Evolutionary conservation across 2,888 invertebrate species (phyloP).

Genomic region (Nysson spinosus): DNA sequence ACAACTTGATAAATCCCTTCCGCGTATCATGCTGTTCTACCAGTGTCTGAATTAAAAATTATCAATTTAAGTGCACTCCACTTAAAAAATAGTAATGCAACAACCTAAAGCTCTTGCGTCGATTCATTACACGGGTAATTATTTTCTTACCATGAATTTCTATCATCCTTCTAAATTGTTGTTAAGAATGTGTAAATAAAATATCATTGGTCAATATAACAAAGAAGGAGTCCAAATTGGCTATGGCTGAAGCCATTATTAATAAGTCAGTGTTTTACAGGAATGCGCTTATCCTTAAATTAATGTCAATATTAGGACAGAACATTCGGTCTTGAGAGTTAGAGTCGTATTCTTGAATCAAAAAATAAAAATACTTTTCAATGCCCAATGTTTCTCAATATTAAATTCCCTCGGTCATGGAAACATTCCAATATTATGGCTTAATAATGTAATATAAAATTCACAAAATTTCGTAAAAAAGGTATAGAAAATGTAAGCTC

Average conservation of each 20-base stretch:
- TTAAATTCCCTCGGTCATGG: slow-evolving; percentile 21
- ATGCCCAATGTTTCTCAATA: slow-evolving; percentile 22
- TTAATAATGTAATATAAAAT: slow-evolving; percentile 43
- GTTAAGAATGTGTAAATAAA: no score
- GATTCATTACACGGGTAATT: no score
- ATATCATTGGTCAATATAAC: no score
- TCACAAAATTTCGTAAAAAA: slow-evolving; percentile 40
- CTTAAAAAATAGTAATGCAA: no score
- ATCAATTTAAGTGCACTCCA: slow-evolving; percentile 25
- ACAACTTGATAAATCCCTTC: no score
- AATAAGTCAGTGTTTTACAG: slow-evolving; percentile 2
- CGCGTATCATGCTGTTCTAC: no score
- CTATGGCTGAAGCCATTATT: slow-evolving; percentile 10
- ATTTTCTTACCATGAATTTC: no score
- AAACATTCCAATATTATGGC: slow-evolving; percentile 23
- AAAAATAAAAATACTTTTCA: background rate
- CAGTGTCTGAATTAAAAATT: no score
- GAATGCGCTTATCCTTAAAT: slow-evolving; percentile 28
- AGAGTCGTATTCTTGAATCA: background rate
- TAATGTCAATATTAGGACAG: slow-evolving; percentile 23
- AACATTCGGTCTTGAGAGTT: slow-evolving; percentile 1
- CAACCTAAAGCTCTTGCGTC: no score
- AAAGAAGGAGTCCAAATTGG: no score
- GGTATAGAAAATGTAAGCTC: slow-evolving; percentile 44
- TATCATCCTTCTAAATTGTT: no score